Percentiles rank a stretch among this genome's conserved stretches.
Conservation (phyloP, 2,888 invertebrate genomes). For the Malthinus seriepunctatus region DNA sequence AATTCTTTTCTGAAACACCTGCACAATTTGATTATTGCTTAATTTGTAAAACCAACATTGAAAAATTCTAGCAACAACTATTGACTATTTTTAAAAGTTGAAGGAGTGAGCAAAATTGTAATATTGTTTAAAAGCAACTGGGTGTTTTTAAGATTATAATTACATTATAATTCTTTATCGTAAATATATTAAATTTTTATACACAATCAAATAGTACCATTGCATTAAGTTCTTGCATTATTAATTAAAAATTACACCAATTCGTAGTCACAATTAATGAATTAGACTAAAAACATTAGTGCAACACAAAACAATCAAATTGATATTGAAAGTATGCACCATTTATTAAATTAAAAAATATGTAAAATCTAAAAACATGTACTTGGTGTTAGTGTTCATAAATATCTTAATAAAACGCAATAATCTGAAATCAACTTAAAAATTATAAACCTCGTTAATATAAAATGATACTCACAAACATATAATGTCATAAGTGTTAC, state of each 20-base stretch:
- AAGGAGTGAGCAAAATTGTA: no score
- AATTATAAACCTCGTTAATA: background rate
- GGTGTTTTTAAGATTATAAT: no score
- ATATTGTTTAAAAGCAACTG: no score
- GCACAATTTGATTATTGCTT: no score
- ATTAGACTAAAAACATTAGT: slow-evolving; percentile 2
- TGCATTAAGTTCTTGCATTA: background rate
- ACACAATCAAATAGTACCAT: slow-evolving; percentile 22
- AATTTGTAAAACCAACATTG: no score
- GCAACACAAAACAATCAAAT: slow-evolving; percentile 1
- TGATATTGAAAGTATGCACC: slow-evolving; percentile 19
- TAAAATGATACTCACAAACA: background rate
- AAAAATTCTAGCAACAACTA: no score
- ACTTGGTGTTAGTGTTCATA: slow-evolving; percentile 28
- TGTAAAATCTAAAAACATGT: slow-evolving; percentile 13
- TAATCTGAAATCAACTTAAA: slow-evolving; percentile 16
- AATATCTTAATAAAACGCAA: slow-evolving; percentile 18
- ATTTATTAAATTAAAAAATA: slow-evolving; percentile 21
- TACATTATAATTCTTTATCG: background rate
- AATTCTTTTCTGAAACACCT: no score
- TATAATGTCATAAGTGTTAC: slow-evolving; percentile 48
- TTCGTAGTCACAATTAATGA: background rate
- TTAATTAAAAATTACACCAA: slow-evolving; percentile 12
- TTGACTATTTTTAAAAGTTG: no score
- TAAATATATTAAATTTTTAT: background rate